Evolutionary conservation across 1,140 invertebrate species (phyloP).

Genomic region (Macrobrachium rosenbergii): DNA sequence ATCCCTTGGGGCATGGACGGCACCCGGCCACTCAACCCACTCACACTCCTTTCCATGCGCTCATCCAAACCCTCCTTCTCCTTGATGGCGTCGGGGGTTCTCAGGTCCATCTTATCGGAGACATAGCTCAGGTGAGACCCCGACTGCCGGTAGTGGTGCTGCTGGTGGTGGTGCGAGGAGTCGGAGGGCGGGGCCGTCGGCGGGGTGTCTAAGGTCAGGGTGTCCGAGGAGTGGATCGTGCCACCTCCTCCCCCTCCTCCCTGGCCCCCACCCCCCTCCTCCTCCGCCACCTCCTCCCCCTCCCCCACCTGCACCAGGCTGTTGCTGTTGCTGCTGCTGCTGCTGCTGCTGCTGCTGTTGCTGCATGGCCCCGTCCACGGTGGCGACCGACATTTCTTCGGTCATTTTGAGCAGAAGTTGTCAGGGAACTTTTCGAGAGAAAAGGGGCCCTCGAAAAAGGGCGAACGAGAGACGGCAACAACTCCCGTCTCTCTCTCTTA

Average conservation of each 20-base stretch:
- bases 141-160: constrained; percentile 60
- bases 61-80: constrained; percentile 65
- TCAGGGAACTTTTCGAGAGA: no score
- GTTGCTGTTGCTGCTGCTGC: constrained; percentile 53
- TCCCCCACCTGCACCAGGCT: constrained; percentile 25
- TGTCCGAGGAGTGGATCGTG: constrained; percentile 65
- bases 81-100: constrained; percentile 52
- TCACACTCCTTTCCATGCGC: constrained; percentile 54
- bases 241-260: constrained; percentile 19
- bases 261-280: background rate
- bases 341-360: constrained; percentile 23
- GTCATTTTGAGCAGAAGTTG: constrained; percentile 29
- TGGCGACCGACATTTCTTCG: constrained; percentile 50
- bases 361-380: constrained; percentile 55
- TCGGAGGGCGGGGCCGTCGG: constrained; percentile 46
- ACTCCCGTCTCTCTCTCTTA: background rate
- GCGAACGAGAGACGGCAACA: background rate
- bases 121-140: constrained; percentile 64
- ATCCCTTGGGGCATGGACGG: constrained; percentile 42
- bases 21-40: constrained; percentile 57
- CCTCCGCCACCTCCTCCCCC: constrained; percentile 9
- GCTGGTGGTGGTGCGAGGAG: constrained; percentile 43
- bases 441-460: background rate
- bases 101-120: constrained; percentile 60
- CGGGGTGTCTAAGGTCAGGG: constrained; percentile 60